Percentiles rank a stretch among this genome's conserved stretches.
phyloP scores from a whole-genome alignment of 2,113 vertebrate genomes.

The Pollimyrus isidori region DNA sequence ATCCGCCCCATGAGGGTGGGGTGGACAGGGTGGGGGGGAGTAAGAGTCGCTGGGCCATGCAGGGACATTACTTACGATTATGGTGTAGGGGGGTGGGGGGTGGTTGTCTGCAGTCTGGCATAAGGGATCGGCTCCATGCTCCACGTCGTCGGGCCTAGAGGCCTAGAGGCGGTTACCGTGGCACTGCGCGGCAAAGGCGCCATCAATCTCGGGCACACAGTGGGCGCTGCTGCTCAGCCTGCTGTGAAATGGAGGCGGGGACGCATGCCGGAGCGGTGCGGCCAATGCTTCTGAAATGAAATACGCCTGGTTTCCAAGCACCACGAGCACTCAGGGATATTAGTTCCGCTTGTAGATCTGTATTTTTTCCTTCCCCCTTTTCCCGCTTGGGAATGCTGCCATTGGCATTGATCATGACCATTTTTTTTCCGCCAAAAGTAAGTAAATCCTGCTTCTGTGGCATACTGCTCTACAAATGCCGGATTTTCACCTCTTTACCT shows the following conservation, averaged over 20 bases:
- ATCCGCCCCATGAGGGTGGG: background rate
- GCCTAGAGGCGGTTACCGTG: background rate
- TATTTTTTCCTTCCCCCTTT: slow-evolving; percentile 1
- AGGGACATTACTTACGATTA: slow-evolving; percentile 28
- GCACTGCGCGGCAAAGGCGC: slow-evolving; percentile 11
- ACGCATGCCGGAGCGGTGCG: background rate
- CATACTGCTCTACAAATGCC: background rate
- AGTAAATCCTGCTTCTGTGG: background rate
- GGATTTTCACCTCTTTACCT: background rate
- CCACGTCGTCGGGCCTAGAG: slow-evolving; percentile 19
- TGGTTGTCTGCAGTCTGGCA: background rate
- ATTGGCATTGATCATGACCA: slow-evolving; percentile 6
- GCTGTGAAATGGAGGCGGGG: slow-evolving; percentile 14
- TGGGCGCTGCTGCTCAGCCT: slow-evolving; percentile 16
- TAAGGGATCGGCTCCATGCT: background rate
- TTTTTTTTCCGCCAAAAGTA: background rate
- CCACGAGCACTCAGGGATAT: slow-evolving; percentile 3
- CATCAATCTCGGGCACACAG: slow-evolving; percentile 36
- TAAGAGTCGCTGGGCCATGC: background rate
- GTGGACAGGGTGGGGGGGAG: background rate
- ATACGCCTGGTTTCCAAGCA: background rate
- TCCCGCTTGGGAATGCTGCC: slow-evolving; percentile 2
- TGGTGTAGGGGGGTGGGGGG: background rate
- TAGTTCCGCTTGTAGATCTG: slow-evolving; percentile 14
- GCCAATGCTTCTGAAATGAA: background rate